Percentiles rank a stretch among this genome's conserved stretches.
These are phyloP conservation scores for Cephus runcator DNA, from an alignment of 2,888 invertebrate genomes.

Conservation along the genomic window DNA sequence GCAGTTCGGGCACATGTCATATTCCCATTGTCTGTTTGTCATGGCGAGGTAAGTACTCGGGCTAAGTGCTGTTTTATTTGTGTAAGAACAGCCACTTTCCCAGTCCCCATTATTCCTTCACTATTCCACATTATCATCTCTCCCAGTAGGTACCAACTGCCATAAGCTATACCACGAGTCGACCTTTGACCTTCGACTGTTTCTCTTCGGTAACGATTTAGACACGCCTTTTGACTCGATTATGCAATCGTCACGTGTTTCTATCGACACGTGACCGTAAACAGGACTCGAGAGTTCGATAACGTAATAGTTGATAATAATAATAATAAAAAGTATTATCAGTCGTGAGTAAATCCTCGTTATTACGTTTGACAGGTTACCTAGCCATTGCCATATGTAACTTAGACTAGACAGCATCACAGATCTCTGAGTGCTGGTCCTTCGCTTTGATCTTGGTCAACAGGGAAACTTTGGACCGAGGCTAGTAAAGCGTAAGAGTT, in stretches of 20 bases:
- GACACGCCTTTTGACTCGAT: not conserved
- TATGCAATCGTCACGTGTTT: not conserved
- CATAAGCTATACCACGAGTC: not conserved
- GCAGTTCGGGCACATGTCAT: slow-evolving; percentile 58
- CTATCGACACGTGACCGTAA: not conserved
- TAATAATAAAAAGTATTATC: not conserved
- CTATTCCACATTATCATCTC: not conserved
- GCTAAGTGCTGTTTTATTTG: slow-evolving; percentile 65
- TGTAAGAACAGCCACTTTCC: slow-evolving; percentile 61
- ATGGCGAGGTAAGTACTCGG: slow-evolving; percentile 54
- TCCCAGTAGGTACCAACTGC: not conserved
- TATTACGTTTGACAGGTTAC: slow-evolving; percentile 47
- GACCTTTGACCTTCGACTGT: not conserved
- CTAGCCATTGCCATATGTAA: not conserved
- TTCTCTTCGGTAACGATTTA: not conserved
- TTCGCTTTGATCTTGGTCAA: slow-evolving; percentile 62
- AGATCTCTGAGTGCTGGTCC: slow-evolving; percentile 40
- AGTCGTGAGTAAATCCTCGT: slow-evolving; percentile 34
- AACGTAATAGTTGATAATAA: not conserved
- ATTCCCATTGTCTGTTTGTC: slow-evolving; percentile 63
- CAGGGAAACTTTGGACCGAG: slow-evolving; percentile 57
- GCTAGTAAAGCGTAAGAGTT: not conserved
- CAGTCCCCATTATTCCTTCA: slow-evolving; percentile 29
- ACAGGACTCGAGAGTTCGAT: not conserved
- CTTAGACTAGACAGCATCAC: slow-evolving; percentile 34